phyloP scores from a whole-genome alignment of 2,888 invertebrate genomes.

The Hybos culiciformis region DNA sequence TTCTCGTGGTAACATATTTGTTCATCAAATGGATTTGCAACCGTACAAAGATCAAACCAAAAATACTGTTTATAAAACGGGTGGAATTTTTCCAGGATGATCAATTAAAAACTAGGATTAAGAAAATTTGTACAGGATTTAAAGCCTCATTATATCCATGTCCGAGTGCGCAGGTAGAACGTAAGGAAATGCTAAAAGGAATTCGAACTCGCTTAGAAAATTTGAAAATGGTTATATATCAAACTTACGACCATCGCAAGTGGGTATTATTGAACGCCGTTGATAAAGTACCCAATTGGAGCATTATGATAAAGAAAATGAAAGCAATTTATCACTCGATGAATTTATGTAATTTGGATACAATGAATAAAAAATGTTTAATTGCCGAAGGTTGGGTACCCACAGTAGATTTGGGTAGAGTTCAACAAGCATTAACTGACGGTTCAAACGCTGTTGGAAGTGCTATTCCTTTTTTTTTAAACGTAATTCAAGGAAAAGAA shows the following conservation, averaged over 20 bases:
- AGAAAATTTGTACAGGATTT: slow-evolving; percentile 80
- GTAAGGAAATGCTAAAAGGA: slow-evolving; percentile 72
- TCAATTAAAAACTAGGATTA: slow-evolving; percentile 68
- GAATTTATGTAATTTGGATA: slow-evolving; percentile 86
- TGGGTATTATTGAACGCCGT: slow-evolving; percentile 72
- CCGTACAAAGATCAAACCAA: slow-evolving; percentile 58
- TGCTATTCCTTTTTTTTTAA: slow-evolving; percentile 85
- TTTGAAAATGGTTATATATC: slow-evolving; percentile 61
- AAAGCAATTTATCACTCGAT: slow-evolving; percentile 91
- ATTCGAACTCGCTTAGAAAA: slow-evolving; percentile 77
- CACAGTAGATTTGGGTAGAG: slow-evolving; percentile 51
- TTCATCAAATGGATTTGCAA: slow-evolving; percentile 67
- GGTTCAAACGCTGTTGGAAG: slow-evolving; percentile 80
- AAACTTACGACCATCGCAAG: slow-evolving; percentile 76
- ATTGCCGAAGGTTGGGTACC: slow-evolving; percentile 89
- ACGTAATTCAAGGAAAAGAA: slow-evolving; percentile 70
- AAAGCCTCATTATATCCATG: slow-evolving; percentile 80
- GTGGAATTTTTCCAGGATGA: slow-evolving; percentile 75
- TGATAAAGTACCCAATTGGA: slow-evolving; percentile 74
- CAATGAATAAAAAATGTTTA: slow-evolving; percentile 79
- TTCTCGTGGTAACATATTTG: slow-evolving; percentile 77
- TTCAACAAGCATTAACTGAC: slow-evolving; percentile 68
- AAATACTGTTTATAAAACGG: slow-evolving; percentile 79
- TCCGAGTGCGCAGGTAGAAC: slow-evolving; percentile 64
- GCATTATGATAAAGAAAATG: slow-evolving; percentile 71